Conservation (phyloP, 1,140 invertebrate genomes). For the Sipha flava region DNA sequence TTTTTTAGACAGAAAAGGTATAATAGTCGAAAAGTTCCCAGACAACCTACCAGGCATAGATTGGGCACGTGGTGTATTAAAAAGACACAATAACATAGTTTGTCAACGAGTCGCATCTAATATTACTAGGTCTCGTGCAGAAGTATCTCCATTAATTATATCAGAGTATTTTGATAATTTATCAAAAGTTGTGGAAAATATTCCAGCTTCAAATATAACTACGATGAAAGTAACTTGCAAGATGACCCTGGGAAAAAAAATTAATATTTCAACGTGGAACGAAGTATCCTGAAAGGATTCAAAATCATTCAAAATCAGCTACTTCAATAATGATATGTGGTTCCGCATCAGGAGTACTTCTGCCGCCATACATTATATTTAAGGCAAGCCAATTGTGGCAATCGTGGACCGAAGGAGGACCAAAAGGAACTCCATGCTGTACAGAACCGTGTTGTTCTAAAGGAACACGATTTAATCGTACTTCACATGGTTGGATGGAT, state of each 20-base stretch:
- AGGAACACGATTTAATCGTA: background rate
- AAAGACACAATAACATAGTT: background rate
- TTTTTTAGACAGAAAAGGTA: background rate
- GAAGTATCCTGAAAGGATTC: background rate
- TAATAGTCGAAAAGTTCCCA: background rate
- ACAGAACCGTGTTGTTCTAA: background rate
- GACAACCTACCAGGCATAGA: background rate
- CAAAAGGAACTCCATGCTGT: background rate
- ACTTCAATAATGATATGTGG: background rate
- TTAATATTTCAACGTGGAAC: background rate
- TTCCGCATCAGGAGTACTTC: background rate
- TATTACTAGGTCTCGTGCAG: background rate
- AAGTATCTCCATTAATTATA: background rate
- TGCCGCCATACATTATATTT: background rate
- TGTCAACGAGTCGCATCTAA: background rate
- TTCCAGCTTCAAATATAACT: background rate
- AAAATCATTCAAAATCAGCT: background rate
- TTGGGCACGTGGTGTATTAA: background rate
- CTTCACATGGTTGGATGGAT: background rate
- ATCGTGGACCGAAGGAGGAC: background rate
- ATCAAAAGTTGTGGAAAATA: background rate
- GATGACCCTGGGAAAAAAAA: background rate
- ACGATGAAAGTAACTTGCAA: background rate
- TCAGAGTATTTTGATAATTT: background rate
- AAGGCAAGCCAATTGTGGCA: background rate